phyloP scores from a whole-genome alignment of 2,888 invertebrate species.

The Dioctria rufipes region DNA sequence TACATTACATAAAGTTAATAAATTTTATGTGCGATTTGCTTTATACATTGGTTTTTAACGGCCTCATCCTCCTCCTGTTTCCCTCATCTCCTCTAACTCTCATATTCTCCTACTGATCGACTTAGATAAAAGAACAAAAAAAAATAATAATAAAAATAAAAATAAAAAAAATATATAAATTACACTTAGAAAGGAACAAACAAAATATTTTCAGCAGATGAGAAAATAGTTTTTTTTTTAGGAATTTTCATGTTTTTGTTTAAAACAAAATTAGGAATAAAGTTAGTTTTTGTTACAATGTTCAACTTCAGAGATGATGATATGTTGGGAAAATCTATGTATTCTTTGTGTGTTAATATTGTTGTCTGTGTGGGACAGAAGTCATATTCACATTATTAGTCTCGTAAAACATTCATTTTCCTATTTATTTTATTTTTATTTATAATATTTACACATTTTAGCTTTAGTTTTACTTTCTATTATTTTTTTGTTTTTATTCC shows the following conservation, averaged over 20 bases:
- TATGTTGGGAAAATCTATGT: background rate
- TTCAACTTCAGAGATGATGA: background rate
- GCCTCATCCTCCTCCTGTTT: background rate
- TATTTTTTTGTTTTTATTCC: background rate
- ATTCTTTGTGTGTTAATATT: background rate
- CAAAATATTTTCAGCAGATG: conserved; percentile 14
- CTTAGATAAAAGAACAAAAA: background rate
- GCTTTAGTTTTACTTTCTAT: background rate
- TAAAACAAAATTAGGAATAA: background rate
- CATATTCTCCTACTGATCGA: conserved; percentile 10
- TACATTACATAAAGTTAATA: conserved; percentile 49
- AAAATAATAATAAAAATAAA: background rate
- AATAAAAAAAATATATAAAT: conserved; percentile 39
- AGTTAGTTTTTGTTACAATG: background rate
- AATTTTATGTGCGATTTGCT: conserved; percentile 42
- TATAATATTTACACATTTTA: conserved; percentile 39
- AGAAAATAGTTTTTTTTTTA: conserved; percentile 4
- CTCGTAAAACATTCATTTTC: conserved; percentile 35
- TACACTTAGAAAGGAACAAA: conserved; percentile 42
- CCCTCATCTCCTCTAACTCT: background rate
- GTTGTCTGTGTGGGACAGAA: background rate
- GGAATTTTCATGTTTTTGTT: background rate
- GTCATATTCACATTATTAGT: background rate
- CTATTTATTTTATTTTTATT: conserved; percentile 30
- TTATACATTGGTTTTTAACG: conserved; percentile 36